Base-by-base conservation (phyloP, 1,140 invertebrate genomes). In the Melitaea cinxia region DNA sequence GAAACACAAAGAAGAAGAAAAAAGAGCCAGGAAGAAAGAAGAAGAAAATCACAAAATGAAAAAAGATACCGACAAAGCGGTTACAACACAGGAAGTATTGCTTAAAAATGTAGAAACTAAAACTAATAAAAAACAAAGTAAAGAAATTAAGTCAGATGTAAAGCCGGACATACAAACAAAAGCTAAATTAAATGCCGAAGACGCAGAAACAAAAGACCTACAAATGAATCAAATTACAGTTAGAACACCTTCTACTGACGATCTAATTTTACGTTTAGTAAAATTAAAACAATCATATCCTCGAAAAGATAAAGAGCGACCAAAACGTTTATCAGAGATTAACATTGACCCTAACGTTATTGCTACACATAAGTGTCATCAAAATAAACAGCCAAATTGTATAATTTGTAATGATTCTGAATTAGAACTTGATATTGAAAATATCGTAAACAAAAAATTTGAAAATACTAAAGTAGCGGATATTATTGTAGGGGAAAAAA, bases 401-500 rank as follows among this genome's bases (percentile, higher is more conserved):
- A 23, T 50, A 26, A 65, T 82, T 35, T 79, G 79, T 39, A 55
- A 28, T 9, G 56, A 78, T 65, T 83, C 78, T 30, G 78, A 83
- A 19, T 65, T 79, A 39, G 80, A 76, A 61, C 63, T 83, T 4
- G 76, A 78, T 55, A 49, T 76, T 35, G 71, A 78, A 54, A 71
- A 75, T 47, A 70, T 72, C 33, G 15, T 68, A 49, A 65, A 62
- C 7, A 57, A 69, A 19, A 56, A 66, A 53, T 50, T 50, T 21
- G 47, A 63, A 61, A 21, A 33, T 33, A 35, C 58, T n/a, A 21
- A 64, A 39, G 35, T 52, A 10, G 54, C 35, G 26, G 74, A 82
- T 49, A 73, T 85, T 56, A 80, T 87, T 59, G 73, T 85, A 17
- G 84, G 82, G 3, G 59, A 78, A 39, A 83, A 82, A 72, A 79